A percentile compares a stretch with the other conserved stretches of the same genome.
Evolutionary conservation across 2,888 invertebrate species (phyloP).

Genomic region (Orthosia gothica): DNA sequence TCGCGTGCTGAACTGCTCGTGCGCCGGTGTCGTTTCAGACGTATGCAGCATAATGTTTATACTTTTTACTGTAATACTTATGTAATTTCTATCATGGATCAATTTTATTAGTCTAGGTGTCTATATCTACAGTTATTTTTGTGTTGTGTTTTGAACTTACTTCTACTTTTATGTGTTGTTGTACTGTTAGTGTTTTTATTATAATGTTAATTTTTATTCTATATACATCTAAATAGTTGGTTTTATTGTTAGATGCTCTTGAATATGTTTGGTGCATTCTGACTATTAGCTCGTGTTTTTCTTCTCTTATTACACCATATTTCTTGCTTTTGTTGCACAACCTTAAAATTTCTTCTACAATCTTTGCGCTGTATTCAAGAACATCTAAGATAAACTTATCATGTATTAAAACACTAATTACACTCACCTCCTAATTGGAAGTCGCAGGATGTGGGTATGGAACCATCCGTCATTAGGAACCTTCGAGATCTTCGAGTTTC

Average conservation of each 20-base stretch:
- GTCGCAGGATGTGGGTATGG: conserved; percentile 83
- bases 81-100: conserved; percentile 65
- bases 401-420: conserved; percentile 70
- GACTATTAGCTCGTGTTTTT: not conserved
- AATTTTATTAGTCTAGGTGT: conserved; percentile 47
- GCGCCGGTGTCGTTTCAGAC: conserved; percentile 51
- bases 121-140: conserved; percentile 63
- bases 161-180: conserved; percentile 28
- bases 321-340: no score
- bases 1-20: conserved; percentile 61
- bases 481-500: conserved; percentile 78
- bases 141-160: conserved; percentile 20
- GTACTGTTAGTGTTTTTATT: conserved; percentile 33
- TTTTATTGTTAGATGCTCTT: conserved; percentile 46
- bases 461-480: conserved; percentile 77
- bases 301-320: not conserved
- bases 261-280: conserved; percentile 31
- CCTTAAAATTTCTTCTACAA: no score
- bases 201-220: conserved; percentile 38
- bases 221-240: conserved; percentile 64
- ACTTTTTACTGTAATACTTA: conserved; percentile 64
- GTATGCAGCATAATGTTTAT: conserved; percentile 64
- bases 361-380: conserved; percentile 48
- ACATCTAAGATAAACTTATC: conserved; percentile 46
- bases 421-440: conserved; percentile 86